Evolutionary conservation across 2,888 invertebrate species (phyloP), one percentile per base, ranked within the genome.

Genomic region (Epinotia bilunana): DNA sequence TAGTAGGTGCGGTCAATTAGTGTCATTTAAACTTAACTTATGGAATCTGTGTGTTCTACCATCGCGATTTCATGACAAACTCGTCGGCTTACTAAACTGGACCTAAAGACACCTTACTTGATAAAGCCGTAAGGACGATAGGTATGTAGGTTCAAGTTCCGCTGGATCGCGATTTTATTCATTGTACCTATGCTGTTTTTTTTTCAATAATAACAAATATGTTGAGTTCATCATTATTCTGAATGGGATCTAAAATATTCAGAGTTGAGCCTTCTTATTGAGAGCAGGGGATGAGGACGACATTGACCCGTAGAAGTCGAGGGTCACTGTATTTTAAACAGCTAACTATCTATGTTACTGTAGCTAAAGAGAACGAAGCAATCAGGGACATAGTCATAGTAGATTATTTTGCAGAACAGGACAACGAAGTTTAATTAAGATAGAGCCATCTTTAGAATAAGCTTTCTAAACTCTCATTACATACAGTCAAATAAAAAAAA

Each of bases 401-500:
- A 33, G 16, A 33, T 12, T 43, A 43, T 18, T 18, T n/a, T 43
- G 28, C 28, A 28, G 28, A 3, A 16, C 13, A 23, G 60, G n/a
- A 16, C 11, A 63, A 23, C 9, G 16, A 23, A 60, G 28, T 13
- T 1, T 58, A 20, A 58, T 39, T 18, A 43, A 9, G 20, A 63
- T 39, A 5, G 23, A 18, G 39, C 33, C 9, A 62, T 18, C 18
- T 16, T 20, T 16, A 68, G 39, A 43, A 53, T 28, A 12, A 20
- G 57, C 67, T 68, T 67, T 55, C 67, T 33, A 7, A 67, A 57
- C 67, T 67, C 55, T 46, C 16, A 46, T 69, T 69, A 58, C 39
- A 39, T 43, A 57, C 7, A n/a, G 20, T 7, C 39, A 9, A 20
- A 43, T 46, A 12, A n/a, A 3, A 3, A 13, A n/a, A 33, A 39